Percentiles rank a stretch among this genome's conserved stretches.
Evolutionary conservation across 2,888 invertebrate species (phyloP).

Genomic region (Archaeoteleia sp.): DNA sequence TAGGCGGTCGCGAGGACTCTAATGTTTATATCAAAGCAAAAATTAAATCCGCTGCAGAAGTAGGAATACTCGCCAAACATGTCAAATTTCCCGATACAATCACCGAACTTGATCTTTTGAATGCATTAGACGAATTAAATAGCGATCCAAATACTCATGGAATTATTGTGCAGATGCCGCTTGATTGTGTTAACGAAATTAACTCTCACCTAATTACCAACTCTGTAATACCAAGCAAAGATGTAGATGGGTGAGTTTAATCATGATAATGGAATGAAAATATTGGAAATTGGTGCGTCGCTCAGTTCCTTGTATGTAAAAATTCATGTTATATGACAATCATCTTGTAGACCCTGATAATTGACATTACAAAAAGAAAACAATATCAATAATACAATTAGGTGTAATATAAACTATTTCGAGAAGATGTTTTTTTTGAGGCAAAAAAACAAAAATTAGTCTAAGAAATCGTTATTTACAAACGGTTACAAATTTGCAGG

Average conservation of each 20-base stretch:
- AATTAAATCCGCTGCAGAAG: slow-evolving; percentile 91
- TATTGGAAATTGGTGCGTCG: too few relatives aligned
- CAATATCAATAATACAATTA: too few relatives aligned
- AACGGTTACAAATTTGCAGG: too few relatives aligned
- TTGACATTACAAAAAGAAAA: too few relatives aligned
- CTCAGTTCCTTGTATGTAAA: too few relatives aligned
- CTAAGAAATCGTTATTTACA: slow-evolving; percentile 5
- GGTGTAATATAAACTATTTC: too few relatives aligned
- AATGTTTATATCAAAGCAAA: slow-evolving; percentile 99
- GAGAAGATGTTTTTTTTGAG: too few relatives aligned
- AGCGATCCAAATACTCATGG: slow-evolving; percentile 90
- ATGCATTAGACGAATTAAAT: slow-evolving; percentile 85
- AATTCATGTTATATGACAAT: too few relatives aligned
- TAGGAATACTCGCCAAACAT: slow-evolving; percentile 90
- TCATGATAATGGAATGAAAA: too few relatives aligned
- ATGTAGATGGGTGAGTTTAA: slow-evolving; percentile 99
- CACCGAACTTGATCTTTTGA: slow-evolving; percentile 87
- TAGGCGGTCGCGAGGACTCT: slow-evolving; percentile 96
- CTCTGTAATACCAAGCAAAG: slow-evolving; percentile 90
- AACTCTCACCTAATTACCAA: slow-evolving; percentile 92
- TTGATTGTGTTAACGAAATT: slow-evolving; percentile 88
- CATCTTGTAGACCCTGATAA: too few relatives aligned
- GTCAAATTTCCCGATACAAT: slow-evolving; percentile 86
- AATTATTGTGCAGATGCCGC: slow-evolving; percentile 97
- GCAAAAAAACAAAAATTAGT: too few relatives aligned